Evolutionary conservation across 2,797 vertebrate species (phyloP), one percentile per base, ranked within the genome.

Genomic region (Nyctalus aviator): DNA sequence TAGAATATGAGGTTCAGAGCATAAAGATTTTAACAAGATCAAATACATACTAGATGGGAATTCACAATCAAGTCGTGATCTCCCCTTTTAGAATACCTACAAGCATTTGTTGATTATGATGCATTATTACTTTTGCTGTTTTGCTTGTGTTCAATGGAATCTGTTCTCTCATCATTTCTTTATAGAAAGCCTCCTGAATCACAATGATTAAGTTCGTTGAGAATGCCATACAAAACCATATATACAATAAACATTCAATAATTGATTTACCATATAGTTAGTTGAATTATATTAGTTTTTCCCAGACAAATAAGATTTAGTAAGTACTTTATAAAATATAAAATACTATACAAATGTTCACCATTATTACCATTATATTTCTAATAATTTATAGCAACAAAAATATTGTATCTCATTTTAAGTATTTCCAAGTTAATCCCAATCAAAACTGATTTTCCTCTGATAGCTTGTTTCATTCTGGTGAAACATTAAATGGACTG

Each of bases 381-480:
- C 50, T 82, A 82, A 88, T 94, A 48, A 93, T 25, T 84, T 55
- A 81, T 6, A 84, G 32, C 21, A 95, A 85, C 9, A 18, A 88
- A 93, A 95, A 41, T 17, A 84, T 2, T 35, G 7, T 32, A 76
- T 71, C 89, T 48, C 41, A 37, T 44, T 91, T 77, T 48, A 71
- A 53, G 2, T 88, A 92, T 73, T 83, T 93, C 20, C 5, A 92
- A 84, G 1, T 81, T 84, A 92, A 77, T 84, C 86, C 12, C 17
- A 85, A 85, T 89, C 27, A 95, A 83, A 93, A 88, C 3, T 35
- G 8, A 92, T 91, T 93, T 84, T 95, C 84, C 9, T 37, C 32
- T 48, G 69, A 93, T 6, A 83, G 76, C 8, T 69, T 84, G 11
- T 71, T 91, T 44, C 50, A 93, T 76, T 87, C 83, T 77, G 6